Evolutionary conservation across 2,888 invertebrate genomes (phyloP), one percentile per base, ranked within the genome.

Genomic region (Pemphredon lugubris): DNA sequence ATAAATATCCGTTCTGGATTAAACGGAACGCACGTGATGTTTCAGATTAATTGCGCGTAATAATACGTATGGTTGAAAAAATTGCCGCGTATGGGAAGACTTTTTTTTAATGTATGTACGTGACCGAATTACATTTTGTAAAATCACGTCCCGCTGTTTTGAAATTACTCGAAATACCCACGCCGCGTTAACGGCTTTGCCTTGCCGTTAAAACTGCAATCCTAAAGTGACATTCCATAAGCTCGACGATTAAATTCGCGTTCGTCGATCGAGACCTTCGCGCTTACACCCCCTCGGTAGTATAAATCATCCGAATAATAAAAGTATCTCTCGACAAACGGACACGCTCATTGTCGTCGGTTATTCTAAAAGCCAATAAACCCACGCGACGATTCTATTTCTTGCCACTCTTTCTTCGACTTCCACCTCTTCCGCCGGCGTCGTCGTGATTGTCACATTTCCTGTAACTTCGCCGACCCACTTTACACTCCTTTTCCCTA

Each of bases 41-140:
- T 55, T 34, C 55, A 34, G 40, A 58, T 65, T 61, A 75, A 75
- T 70, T 70, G 60, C 58, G 16, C 54, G 60, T 34, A 60, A 61
- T 74, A 69, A 75, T 64, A 48, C 57, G 9, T 44, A 37, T n/a
- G 23, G 6, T 39, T 47, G 50, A 57, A 67, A 74, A 67, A 39
- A n/a, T 16, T 40, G 61, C 60, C 67, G 50, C 60, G 73, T 67
- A 26, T 42, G 13, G 26, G 18, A 54, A 11, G 57, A 14, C 47
- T 39, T 59, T 50, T 73, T 50, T 72, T 60, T 45, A 26, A 39
- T 45, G 23, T 23, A 21, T 21, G 30, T 39, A 61, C 73, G 61
- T 73, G 74, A 58, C 50, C 18, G 39, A 44, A 14, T 37, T 20
- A 3, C 40, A 11, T 42, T 53, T n/a, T 6, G 23, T 32, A 0